phyloP scores from a whole-genome alignment of 2,113 vertebrate genomes.

The Stercorarius parasiticus region DNA sequence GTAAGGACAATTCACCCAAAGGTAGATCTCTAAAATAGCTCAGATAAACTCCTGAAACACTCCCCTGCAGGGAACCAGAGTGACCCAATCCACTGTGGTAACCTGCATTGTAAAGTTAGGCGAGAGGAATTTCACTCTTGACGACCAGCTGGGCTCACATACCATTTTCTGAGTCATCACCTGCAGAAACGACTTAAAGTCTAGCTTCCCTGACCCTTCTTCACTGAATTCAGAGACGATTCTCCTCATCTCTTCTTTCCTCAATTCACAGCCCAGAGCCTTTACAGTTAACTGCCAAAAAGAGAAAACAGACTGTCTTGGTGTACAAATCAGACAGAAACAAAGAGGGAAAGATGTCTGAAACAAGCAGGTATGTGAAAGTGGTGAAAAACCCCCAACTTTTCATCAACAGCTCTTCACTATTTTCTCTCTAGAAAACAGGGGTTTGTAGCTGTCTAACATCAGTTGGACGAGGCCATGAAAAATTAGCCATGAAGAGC shows the following conservation, averaged over 20 bases:
- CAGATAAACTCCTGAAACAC: neutral
- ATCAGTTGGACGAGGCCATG: neutral
- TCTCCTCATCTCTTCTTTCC: slow-evolving; percentile 90
- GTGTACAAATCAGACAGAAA: neutral
- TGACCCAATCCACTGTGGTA: neutral
- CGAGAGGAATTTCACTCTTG: neutral
- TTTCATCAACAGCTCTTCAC: neutral
- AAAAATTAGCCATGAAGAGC: neutral
- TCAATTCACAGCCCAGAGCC: slow-evolving; percentile 90
- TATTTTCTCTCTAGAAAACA: neutral
- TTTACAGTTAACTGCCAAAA: slow-evolving; percentile 85
- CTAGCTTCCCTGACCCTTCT: slow-evolving; percentile 86
- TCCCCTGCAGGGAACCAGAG: neutral
- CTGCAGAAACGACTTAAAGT: slow-evolving; percentile 83
- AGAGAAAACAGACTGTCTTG: neutral
- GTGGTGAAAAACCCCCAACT: neutral
- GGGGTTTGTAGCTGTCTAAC: neutral
- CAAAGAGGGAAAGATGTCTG: neutral
- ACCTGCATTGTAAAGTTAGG: neutral
- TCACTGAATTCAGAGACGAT: slow-evolving; percentile 87
- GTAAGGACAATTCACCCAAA: neutral
- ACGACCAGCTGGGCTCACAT: neutral
- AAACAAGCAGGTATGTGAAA: neutral
- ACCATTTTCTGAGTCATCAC: slow-evolving; percentile 94
- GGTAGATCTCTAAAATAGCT: neutral